Evolutionary conservation across 2,113 vertebrate species (phyloP), one percentile per base, ranked within the genome.

Genomic region (Acrocephalus arundinaceus): DNA sequence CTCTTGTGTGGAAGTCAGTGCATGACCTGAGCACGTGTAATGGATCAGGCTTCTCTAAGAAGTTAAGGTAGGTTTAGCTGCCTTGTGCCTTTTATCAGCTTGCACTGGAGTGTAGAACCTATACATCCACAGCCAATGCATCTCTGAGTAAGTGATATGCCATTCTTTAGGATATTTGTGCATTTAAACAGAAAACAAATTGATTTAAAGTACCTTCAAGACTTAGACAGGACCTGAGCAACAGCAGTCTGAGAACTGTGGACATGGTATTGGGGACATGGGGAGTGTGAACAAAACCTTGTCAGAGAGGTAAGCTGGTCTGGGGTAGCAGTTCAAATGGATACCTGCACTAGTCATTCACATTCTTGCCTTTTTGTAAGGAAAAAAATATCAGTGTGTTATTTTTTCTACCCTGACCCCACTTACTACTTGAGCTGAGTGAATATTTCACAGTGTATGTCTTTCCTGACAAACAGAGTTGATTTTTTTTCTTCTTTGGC

Each of bases 201-300:
- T 92, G 65, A 94, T 93, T 89, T 95, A 71, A 78, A 67, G 54
- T 71, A 92, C 46, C 72, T 90, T 49, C 31, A 66, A 86, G 72
- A 25, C 37, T 85, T 77, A 78, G 68, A 48, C 1, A 2, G 35
- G 35, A 55, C 61, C 28, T 31, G 39, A 55, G 35, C 2, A 1
- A 77, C 48, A 87, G 52, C 35, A 86, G 46, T 31, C 67, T 86
- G 54, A 76, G 62, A 94, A 55, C 24, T 79, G 39, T 31, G 15
- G 45, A 52, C 13, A 4, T 76, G 28, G 12, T 45, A 28, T 1
- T 0, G 0, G 31, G 14, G 43, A 66, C 13, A 2, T 7, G 11
- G 25, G 43, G 51, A 67, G 7, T 19, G 30, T 2, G 2, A 70
- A 87, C 4, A 11, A 84, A 93, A 55, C 48, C 27, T 90, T 52